Conservation (phyloP, 2,888 invertebrate species). For the Hirtodrosophila cameraria region DNA sequence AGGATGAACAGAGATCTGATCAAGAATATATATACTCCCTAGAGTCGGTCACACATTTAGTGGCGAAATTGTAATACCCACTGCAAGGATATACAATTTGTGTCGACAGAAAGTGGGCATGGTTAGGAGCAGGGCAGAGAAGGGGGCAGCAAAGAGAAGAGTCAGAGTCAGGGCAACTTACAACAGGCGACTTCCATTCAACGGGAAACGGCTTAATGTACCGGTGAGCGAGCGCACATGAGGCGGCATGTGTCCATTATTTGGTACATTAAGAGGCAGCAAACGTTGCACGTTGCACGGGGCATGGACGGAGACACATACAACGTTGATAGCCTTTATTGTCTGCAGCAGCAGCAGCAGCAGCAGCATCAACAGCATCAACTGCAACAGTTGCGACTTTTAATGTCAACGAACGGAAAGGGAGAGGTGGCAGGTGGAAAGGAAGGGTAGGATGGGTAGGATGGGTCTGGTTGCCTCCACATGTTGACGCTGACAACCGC, state of each 20-base stretch:
- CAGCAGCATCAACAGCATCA: constrained; percentile 53
- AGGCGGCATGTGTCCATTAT: constrained; percentile 62
- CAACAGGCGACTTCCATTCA: constrained; percentile 33
- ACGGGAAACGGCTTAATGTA: constrained; percentile 50
- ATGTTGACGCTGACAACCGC: constrained; percentile 72
- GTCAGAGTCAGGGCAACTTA: constrained; percentile 24
- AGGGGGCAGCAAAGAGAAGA: too few species aligned
- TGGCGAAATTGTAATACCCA: too few species aligned
- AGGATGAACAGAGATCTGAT: too few species aligned
- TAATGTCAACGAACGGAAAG: constrained; percentile 66
- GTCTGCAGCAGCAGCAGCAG: constrained; percentile 55
- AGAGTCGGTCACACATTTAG: too few species aligned
- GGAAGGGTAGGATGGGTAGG: background rate
- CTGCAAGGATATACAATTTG: too few species aligned
- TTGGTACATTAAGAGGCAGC: constrained; percentile 53
- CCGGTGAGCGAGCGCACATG: constrained; percentile 38
- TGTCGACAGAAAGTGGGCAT: too few species aligned
- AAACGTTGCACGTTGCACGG: constrained; percentile 13
- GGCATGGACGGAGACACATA: constrained; percentile 15
- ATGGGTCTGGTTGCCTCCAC: constrained; percentile 4
- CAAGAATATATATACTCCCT: too few species aligned
- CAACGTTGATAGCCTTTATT: constrained; percentile 68
- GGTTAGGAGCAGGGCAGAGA: too few species aligned
- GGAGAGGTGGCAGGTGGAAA: background rate
- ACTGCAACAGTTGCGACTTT: constrained; percentile 67